Evolutionary conservation across 2,888 invertebrate species (phyloP).

Genomic region (Boloria selene): DNA sequence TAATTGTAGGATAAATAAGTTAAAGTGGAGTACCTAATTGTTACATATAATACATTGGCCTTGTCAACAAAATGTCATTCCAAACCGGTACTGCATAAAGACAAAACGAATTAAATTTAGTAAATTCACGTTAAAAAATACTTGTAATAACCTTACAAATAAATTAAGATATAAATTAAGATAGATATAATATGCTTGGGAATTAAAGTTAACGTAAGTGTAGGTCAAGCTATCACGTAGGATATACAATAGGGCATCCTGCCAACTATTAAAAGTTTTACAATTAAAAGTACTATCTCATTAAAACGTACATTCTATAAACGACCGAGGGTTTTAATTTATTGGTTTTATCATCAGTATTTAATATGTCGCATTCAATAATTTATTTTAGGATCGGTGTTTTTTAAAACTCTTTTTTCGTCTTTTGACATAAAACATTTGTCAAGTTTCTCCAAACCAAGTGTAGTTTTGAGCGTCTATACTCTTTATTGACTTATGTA

Average conservation of each 20-base stretch:
- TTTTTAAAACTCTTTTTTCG: too few relatives aligned
- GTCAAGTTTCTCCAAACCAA: too few relatives aligned
- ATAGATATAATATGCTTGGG: not conserved
- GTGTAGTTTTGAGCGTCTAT: too few relatives aligned
- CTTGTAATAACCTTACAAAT: not conserved
- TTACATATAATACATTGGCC: not conserved
- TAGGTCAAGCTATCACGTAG: conserved; percentile 30
- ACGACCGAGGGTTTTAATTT: not conserved
- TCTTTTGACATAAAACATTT: too few relatives aligned
- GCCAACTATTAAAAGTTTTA: conserved; percentile 39
- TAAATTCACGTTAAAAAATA: not conserved
- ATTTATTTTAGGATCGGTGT: too few relatives aligned
- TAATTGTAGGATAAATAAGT: not conserved
- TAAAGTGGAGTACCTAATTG: not conserved
- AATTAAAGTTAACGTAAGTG: conserved; percentile 11
- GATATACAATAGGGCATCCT: conserved; percentile 33
- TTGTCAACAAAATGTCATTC: conserved; percentile 1
- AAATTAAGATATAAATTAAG: not conserved
- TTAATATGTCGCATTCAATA: too few relatives aligned
- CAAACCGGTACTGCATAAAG: not conserved
- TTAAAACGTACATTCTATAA: conserved; percentile 26
- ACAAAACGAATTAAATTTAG: not conserved
- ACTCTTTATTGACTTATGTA: too few relatives aligned
- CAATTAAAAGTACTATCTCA: conserved; percentile 36
- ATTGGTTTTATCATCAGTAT: not conserved